Evolutionary conservation across 1,140 invertebrate genomes (phyloP), one percentile per base, ranked within the genome.

Genomic region (Drosophila azteca): DNA sequence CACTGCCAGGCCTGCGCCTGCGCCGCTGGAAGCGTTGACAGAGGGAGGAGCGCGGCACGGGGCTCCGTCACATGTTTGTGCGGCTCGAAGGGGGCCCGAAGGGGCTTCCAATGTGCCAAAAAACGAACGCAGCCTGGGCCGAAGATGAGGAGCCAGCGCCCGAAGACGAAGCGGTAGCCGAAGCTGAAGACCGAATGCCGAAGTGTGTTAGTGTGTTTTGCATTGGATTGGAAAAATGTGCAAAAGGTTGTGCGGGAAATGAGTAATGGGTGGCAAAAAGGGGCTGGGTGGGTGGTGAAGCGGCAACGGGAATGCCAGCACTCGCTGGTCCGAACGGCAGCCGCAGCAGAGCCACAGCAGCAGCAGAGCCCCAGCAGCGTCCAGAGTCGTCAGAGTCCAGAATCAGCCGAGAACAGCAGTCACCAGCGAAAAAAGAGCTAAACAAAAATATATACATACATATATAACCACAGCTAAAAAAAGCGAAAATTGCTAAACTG

Each of bases 31-130:
- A 88, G 66, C 61, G 50, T 60, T 53, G 63, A 53, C 73, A 75
- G 58, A 49, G 41, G n/a, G 48, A 45, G 13, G 43, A 26, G 35
- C 35, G 35, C 11, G 13, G 24, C 15, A 4, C 17, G 64, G 44
- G 53, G 45, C 69, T 41, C 71, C 65, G 65, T 87, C 82, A 84
- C 80, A 84, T 84, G 80, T 84, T 84, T 67, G 53, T 41, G 31
- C 35, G 9, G 31, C 39, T 17, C 52, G 49, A 39, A 62, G 22
- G 29, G 29, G 68, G 74, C 66, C 70, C 75, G 61, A 72, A 58
- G 66, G 71, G 72, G 46, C 52, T 87, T 87, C 82, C 82, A 87
- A 85, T 87, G 82, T 87, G 83, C 82, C 79, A 85, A 71, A 85
- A 79, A 81, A 77, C 63, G 57, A 63, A 64, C 66, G 68, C 68